phyloP scores from a whole-genome alignment of 2,113 vertebrate genomes.

The Gasterosteus aculeatus region DNA sequence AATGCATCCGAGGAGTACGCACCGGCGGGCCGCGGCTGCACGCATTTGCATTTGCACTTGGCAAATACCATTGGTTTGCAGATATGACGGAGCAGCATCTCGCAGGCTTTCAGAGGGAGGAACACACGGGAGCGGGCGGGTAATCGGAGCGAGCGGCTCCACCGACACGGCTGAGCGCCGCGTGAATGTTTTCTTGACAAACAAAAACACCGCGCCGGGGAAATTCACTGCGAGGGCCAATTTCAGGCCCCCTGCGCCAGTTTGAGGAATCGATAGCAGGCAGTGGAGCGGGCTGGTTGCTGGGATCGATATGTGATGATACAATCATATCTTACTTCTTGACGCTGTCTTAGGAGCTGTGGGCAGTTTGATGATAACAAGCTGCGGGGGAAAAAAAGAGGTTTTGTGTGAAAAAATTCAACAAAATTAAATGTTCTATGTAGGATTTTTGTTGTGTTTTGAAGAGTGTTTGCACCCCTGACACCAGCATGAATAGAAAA shows the following conservation, averaged over 20 bases:
- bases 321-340: constrained; percentile 78
- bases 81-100: constrained; percentile 11
- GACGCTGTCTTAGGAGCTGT: constrained; percentile 59
- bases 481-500: not conserved
- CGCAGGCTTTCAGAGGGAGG: constrained; percentile 7
- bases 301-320: constrained; percentile 75
- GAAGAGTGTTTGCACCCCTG: not conserved
- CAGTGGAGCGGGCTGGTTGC: constrained; percentile 52
- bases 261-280: constrained; percentile 69
- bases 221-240: constrained; percentile 68
- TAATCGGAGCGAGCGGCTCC: constrained; percentile 24
- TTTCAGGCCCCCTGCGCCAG: constrained; percentile 68
- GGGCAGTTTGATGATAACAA: constrained; percentile 49
- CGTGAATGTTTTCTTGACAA: constrained; percentile 74
- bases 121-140: constrained; percentile 6
- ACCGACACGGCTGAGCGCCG: constrained; percentile 60
- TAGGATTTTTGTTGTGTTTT: not conserved
- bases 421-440: not conserved
- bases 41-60: not conserved
- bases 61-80: constrained; percentile 5
- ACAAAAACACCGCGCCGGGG: constrained; percentile 55
- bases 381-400: constrained; percentile 18
- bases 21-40: too few species aligned
- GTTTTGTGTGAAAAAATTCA: constrained; percentile 31
- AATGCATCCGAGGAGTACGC: too few species aligned